Evolutionary conservation across 2,797 vertebrate genomes (phyloP).

Genomic region (Semaprochilodus insignis): DNA sequence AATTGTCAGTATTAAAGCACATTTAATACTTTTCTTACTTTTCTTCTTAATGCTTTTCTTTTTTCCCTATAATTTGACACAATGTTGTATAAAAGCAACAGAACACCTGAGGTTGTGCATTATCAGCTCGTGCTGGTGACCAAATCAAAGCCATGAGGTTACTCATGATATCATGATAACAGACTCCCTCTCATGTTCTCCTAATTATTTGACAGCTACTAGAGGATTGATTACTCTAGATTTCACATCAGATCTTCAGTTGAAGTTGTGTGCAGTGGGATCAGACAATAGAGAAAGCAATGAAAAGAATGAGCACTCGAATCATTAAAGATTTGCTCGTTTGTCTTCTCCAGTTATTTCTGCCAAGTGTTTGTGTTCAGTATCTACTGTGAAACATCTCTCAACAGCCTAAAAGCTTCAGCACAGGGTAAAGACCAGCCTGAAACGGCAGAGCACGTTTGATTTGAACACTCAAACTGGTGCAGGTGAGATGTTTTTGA

Average conservation of each 20-base stretch:
- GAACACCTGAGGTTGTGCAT: too few species aligned
- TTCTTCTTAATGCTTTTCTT: too few species aligned
- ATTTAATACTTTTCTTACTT: too few species aligned
- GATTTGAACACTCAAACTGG: neutral
- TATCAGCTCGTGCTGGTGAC: too few species aligned
- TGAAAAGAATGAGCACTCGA: neutral
- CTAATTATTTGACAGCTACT: neutral
- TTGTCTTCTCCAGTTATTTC: neutral
- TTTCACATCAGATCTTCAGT: constrained; percentile 1
- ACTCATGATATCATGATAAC: too few species aligned
- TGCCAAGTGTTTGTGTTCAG: neutral
- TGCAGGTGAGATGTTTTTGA: neutral
- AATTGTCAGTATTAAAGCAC: too few species aligned
- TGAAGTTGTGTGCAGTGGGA: neutral
- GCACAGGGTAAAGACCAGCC: neutral
- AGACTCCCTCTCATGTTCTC: too few species aligned
- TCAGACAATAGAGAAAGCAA: neutral
- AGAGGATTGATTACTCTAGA: neutral
- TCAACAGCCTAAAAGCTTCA: neutral
- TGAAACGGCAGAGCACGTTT: constrained; percentile 1
- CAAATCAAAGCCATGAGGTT: too few species aligned
- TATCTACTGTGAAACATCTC: neutral
- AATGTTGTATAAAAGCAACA: too few species aligned
- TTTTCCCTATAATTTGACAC: too few species aligned
- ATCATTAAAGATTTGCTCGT: too few species aligned